A percentile compares a stretch with the other conserved stretches of the same genome.
Evolutionary conservation across 2,113 vertebrate species (phyloP).

Genomic region (Petrocephalus zakoni): DNA sequence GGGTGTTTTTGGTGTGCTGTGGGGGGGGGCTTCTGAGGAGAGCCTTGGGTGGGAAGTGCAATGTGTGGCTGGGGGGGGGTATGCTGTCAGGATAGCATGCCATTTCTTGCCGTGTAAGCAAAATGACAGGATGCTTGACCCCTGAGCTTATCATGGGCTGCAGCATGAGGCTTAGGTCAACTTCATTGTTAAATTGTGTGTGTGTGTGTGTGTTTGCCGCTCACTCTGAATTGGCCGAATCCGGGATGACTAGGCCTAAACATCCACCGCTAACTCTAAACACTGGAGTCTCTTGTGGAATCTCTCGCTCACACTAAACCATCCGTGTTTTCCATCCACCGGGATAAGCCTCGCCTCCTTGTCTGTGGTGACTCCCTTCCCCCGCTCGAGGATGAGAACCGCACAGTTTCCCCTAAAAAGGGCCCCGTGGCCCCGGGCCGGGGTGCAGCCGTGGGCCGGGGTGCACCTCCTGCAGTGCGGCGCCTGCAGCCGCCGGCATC

Average conservation of each 20-base stretch:
- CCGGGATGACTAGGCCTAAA: background rate
- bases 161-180: background rate
- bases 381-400: background rate
- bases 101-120: background rate
- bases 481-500: background rate
- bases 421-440: background rate
- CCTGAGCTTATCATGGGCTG: background rate
- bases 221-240: background rate
- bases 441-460: background rate
- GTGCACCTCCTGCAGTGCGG: no score
- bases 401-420: background rate
- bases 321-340: background rate
- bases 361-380: background rate
- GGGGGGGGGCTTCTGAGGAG: background rate
- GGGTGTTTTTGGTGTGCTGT: background rate
- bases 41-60: background rate
- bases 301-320: background rate
- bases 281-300: background rate
- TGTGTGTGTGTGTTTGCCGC: background rate
- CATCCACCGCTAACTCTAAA: background rate
- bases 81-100: background rate
- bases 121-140: constrained; percentile 14
- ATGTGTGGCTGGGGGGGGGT: background rate
- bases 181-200: background rate
- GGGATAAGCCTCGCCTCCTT: background rate